A percentile compares a stretch with the other conserved stretches of the same genome.
Conservation (phyloP, 2,888 invertebrate genomes). For the Pammene aurita region DNA sequence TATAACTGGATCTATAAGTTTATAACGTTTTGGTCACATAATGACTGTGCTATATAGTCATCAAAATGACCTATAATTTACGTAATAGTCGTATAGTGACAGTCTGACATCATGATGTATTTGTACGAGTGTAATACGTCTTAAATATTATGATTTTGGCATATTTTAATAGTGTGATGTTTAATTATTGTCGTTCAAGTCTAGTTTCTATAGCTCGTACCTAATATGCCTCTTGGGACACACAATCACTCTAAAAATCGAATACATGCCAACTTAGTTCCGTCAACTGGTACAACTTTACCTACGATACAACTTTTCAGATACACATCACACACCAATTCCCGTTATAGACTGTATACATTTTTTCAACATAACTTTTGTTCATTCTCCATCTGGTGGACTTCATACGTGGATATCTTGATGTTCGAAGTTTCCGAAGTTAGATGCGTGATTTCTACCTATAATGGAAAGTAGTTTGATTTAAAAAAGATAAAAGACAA, state of each 20-base stretch:
- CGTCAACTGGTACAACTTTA: too few relatives aligned
- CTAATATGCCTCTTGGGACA: background rate
- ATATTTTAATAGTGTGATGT: constrained; percentile 15
- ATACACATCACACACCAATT: background rate
- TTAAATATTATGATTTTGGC: constrained; percentile 13
- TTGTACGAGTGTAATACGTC: background rate
- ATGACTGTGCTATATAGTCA: too few relatives aligned
- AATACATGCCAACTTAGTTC: too few relatives aligned
- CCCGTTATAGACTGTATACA: background rate
- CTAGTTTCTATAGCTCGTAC: background rate
- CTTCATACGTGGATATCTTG: constrained; percentile 69
- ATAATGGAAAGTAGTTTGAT: constrained; percentile 47
- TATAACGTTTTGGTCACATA: too few relatives aligned
- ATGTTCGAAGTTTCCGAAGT: constrained; percentile 71
- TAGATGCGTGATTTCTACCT: constrained; percentile 74
- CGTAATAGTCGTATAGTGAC: background rate
- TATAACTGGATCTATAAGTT: too few relatives aligned
- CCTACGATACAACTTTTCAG: too few relatives aligned
- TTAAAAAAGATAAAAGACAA: background rate
- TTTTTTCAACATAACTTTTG: constrained; percentile 51
- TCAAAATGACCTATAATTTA: background rate
- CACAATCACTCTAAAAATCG: constrained; percentile 1
- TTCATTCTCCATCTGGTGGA: constrained; percentile 57
- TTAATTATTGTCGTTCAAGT: constrained; percentile 24
- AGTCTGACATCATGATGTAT: background rate